Conservation (phyloP, 2,797 vertebrate genomes). For the Lateolabrax maculatus region DNA sequence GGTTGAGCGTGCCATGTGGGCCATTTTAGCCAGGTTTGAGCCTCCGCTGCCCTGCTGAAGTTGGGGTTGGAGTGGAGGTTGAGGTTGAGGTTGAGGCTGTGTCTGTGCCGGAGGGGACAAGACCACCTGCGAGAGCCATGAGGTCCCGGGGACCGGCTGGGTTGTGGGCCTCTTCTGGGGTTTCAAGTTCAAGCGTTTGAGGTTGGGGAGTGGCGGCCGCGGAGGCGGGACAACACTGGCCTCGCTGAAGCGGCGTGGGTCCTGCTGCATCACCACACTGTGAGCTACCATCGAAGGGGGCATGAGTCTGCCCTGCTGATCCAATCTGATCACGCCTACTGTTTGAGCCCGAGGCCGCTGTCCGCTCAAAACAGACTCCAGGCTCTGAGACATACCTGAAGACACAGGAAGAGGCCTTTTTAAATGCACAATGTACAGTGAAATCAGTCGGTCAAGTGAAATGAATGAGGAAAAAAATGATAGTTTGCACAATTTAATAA, state of each 20-base stretch:
- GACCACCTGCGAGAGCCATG: slow-evolving; percentile 53
- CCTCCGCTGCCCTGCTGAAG: slow-evolving; percentile 40
- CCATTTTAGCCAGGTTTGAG: slow-evolving; percentile 78
- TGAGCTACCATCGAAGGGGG: slow-evolving; percentile 12
- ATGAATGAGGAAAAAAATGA: neutral
- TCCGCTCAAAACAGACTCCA: slow-evolving; percentile 83
- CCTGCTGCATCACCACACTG: slow-evolving; percentile 51
- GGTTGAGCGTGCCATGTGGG: slow-evolving; percentile 79
- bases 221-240: slow-evolving; percentile 75
- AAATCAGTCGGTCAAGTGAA: neutral
- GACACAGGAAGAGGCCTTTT: neutral
- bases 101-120: neutral
- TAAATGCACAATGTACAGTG: neutral
- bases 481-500: neutral
- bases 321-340: slow-evolving; percentile 21
- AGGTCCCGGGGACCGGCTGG: slow-evolving; percentile 6
- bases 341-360: slow-evolving; percentile 36
- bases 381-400: slow-evolving; percentile 82
- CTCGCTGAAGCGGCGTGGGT: slow-evolving; percentile 82
- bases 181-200: slow-evolving; percentile 65
- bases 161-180: slow-evolving; percentile 41
- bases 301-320: slow-evolving; percentile 58
- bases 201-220: slow-evolving; percentile 80
- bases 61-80: slow-evolving; percentile 44
- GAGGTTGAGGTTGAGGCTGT: slow-evolving; percentile 45